These are phyloP conservation scores for Tinea semifulvella DNA, from an alignment of 2,888 invertebrate genomes.

Conservation along the genomic window DNA sequence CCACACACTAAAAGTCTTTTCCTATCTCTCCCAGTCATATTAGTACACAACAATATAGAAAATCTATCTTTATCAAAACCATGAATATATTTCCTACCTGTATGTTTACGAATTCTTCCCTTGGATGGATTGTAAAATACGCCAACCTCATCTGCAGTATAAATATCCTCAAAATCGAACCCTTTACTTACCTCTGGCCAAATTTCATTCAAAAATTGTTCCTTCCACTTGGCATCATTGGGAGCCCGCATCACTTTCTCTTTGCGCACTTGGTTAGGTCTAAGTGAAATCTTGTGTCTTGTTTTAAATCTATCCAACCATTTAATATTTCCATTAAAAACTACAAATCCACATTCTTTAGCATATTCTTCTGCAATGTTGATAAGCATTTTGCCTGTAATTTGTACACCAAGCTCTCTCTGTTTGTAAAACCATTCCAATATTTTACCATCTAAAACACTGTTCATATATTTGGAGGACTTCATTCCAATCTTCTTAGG, in stretches of 20 bases:
- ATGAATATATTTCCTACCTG: conserved; percentile 33
- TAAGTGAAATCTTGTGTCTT: conserved; percentile 28
- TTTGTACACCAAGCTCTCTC: conserved; percentile 25
- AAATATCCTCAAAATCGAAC: conserved; percentile 31
- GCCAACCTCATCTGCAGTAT: conserved; percentile 34
- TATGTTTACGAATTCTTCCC: conserved; percentile 31
- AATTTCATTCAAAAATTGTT: conserved; percentile 32
- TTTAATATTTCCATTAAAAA: conserved; percentile 35
- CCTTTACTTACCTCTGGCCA: conserved; percentile 31
- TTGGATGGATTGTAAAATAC: conserved; percentile 34
- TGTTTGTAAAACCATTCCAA: conserved; percentile 31
- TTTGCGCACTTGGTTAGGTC: conserved; percentile 24
- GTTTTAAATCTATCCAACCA: conserved; percentile 37
- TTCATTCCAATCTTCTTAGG: conserved; percentile 26
- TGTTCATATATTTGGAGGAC: conserved; percentile 29
- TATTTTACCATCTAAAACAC: conserved; percentile 26
- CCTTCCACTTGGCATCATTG: conserved; percentile 33
- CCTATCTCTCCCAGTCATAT: conserved; percentile 32
- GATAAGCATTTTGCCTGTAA: conserved; percentile 32
- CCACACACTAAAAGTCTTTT: conserved; percentile 33
- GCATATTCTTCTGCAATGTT: conserved; percentile 31
- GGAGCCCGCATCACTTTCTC: conserved; percentile 18
- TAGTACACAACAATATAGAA: conserved; percentile 32
- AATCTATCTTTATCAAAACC: conserved; percentile 31
- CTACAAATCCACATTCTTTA: conserved; percentile 30